These are phyloP conservation scores for Labeo calbasu DNA, from an alignment of 2,797 vertebrate species.

Conservation along the genomic window DNA sequence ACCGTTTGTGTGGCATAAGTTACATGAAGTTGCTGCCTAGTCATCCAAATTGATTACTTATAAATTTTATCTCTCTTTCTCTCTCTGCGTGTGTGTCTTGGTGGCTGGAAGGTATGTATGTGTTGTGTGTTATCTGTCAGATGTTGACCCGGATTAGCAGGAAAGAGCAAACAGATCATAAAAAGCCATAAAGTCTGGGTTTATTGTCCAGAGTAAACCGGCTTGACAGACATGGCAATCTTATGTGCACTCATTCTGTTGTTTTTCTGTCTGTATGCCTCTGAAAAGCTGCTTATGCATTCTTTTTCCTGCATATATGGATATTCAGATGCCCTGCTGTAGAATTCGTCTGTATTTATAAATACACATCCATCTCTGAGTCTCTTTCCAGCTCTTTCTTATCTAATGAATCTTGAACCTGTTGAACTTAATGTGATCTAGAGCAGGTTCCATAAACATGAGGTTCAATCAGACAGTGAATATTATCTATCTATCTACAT, in stretches of 20 bases:
- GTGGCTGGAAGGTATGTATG: constrained; percentile 9
- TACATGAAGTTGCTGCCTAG: background rate
- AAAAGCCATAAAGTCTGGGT: constrained; percentile 24
- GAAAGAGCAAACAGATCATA: constrained; percentile 33
- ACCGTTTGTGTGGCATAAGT: background rate
- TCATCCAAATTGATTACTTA: background rate
- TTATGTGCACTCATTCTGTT: background rate
- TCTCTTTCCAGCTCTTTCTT: background rate
- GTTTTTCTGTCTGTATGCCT: background rate
- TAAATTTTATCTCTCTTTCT: background rate
- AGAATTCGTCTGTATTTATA: background rate
- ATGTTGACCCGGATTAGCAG: constrained; percentile 29
- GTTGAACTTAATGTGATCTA: background rate
- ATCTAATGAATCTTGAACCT: background rate
- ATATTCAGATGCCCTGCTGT: background rate
- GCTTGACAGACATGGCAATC: constrained; percentile 5
- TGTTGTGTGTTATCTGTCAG: constrained; percentile 36
- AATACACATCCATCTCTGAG: background rate
- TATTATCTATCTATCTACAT: no score
- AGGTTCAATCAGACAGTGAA: background rate
- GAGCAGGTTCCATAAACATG: background rate
- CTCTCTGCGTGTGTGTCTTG: constrained; percentile 53
- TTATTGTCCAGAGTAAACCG: constrained; percentile 19
- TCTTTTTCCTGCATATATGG: background rate
- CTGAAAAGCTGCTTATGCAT: background rate